Evolutionary conservation across 2,888 invertebrate genomes (phyloP).

Genomic region (Leptinotarsa peninsularis): DNA sequence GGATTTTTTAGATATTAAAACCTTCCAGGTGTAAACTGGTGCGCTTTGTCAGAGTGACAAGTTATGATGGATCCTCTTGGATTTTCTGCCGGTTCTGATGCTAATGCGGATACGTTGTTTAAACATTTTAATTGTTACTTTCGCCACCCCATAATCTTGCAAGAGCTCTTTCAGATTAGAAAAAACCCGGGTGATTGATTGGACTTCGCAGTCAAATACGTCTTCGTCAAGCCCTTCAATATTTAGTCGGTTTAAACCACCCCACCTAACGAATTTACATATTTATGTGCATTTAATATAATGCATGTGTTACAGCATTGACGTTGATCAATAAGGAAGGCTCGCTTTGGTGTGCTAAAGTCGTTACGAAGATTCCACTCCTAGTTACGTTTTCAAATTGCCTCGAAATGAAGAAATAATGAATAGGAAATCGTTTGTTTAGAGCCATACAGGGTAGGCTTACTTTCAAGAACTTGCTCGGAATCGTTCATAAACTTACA

Average conservation of each 20-base stretch:
- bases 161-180: constrained; percentile 32
- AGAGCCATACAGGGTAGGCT: too few species aligned
- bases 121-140: constrained; percentile 65
- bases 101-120: constrained; percentile 64
- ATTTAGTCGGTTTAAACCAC: constrained; percentile 39
- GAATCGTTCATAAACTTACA: too few species aligned
- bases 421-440: too few species aligned
- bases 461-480: too few species aligned
- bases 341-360: neutral
- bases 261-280: constrained; percentile 42
- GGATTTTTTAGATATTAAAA: constrained; percentile 54
- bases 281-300: constrained; percentile 45
- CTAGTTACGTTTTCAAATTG: too few species aligned
- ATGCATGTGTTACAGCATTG: constrained; percentile 22
- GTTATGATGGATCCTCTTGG: constrained; percentile 61
- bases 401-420: too few species aligned
- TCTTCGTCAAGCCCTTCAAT: constrained; percentile 51
- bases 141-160: constrained; percentile 51
- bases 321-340: constrained; percentile 18
- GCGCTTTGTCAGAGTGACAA: constrained; percentile 55
- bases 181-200: constrained; percentile 43
- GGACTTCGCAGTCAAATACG: constrained; percentile 45
- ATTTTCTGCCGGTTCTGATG: constrained; percentile 49
- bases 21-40: constrained; percentile 41
- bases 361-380: neutral